These are phyloP conservation scores for Smithornis capensis DNA, from an alignment of 2,113 vertebrate species.

Conservation along the genomic window DNA sequence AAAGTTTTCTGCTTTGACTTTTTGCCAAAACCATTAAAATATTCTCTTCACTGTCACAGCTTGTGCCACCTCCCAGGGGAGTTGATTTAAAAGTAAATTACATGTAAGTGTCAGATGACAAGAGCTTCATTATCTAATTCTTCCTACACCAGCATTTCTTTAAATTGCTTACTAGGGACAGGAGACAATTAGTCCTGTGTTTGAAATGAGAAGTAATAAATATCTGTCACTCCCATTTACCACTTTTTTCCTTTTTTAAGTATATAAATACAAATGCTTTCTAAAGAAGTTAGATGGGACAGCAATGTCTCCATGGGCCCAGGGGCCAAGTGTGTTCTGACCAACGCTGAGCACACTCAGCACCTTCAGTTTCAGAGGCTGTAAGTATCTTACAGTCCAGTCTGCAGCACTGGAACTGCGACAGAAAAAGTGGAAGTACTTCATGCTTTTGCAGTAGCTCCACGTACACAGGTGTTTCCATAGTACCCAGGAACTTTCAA, in stretches of 20 bases:
- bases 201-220: constrained; percentile 34
- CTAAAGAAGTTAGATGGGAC: neutral
- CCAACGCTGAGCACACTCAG: neutral
- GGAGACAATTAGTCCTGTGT: constrained; percentile 60
- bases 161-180: constrained; percentile 65
- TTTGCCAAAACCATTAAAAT: constrained; percentile 64
- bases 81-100: constrained; percentile 66
- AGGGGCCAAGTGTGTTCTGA: neutral
- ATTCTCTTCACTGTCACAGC: constrained; percentile 52
- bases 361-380: neutral
- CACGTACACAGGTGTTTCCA: neutral
- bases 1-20: constrained; percentile 56
- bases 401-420: neutral
- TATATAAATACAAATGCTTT: constrained; percentile 6
- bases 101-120: constrained; percentile 61
- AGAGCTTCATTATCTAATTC: constrained; percentile 69
- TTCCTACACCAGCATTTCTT: constrained; percentile 66
- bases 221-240: constrained; percentile 48
- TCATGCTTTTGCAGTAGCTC: neutral
- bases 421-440: neutral
- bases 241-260: neutral
- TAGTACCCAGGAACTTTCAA: neutral
- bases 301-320: neutral
- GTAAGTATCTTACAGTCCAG: neutral
- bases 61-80: constrained; percentile 59